Conservation (phyloP, 2,888 invertebrate genomes). For the Azorinus chamasolen region DNA sequence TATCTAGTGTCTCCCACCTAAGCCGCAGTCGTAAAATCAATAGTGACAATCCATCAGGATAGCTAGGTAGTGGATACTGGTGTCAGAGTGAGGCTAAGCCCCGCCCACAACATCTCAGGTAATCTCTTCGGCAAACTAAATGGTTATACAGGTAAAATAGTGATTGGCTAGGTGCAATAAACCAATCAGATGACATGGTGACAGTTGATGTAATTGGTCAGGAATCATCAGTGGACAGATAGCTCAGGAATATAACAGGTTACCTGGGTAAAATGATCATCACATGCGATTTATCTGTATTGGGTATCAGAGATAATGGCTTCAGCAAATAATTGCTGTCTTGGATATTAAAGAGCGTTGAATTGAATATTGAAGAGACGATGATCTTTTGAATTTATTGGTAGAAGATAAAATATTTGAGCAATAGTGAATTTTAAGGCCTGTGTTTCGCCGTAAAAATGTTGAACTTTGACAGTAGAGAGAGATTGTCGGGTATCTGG, state of each 20-base stretch:
- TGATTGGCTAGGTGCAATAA: conserved; percentile 51
- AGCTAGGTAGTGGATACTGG: conserved; percentile 2
- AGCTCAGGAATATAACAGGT: conserved; percentile 31
- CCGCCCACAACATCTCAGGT: conserved; percentile 27
- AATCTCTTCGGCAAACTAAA: conserved; percentile 4
- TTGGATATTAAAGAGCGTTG: conserved; percentile 12
- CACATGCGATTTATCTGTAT: conserved; percentile 28
- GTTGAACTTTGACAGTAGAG: too few relatives aligned
- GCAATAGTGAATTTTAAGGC: too few relatives aligned
- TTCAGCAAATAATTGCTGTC: conserved; percentile 3
- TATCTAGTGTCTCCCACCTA: conserved; percentile 29
- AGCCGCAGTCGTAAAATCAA: conserved; percentile 41
- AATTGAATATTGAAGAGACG: neutral
- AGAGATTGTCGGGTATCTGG: too few relatives aligned
- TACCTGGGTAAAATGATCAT: conserved; percentile 39
- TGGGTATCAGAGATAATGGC: too few relatives aligned
- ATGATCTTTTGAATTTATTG: neutral
- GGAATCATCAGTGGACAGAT: neutral
- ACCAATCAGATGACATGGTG: conserved; percentile 30
- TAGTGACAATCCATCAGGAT: conserved; percentile 11
- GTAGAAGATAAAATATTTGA: too few relatives aligned
- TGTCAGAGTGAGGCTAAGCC: conserved; percentile 7
- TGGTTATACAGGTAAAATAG: conserved; percentile 27
- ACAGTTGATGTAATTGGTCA: conserved; percentile 37
- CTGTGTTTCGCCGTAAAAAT: too few relatives aligned